A percentile compares a stretch with the other conserved stretches of the same genome.
Conservation (phyloP, 1,140 invertebrate genomes). For the Drosophila sp. region DNA sequence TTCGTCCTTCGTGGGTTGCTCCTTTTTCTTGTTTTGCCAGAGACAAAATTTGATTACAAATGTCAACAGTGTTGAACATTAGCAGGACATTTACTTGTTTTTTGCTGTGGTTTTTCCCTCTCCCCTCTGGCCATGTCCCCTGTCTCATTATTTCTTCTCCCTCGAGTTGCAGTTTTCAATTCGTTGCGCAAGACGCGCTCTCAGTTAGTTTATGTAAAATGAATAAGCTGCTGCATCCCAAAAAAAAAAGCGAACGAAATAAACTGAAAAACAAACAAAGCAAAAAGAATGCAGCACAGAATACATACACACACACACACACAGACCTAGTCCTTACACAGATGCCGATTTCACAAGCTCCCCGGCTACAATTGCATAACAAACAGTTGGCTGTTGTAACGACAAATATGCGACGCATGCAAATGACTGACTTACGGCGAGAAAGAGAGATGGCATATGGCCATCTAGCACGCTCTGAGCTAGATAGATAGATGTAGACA, state of each 20-base stretch:
- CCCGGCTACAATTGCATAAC: constrained; percentile 78
- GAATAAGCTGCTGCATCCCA: constrained; percentile 68
- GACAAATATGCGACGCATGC: constrained; percentile 81
- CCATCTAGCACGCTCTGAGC: neutral
- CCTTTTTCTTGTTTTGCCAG: constrained; percentile 52
- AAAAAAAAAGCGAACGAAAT: constrained; percentile 18
- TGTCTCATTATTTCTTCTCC: neutral
- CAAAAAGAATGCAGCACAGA: constrained; percentile 26
- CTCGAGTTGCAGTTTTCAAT: constrained; percentile 69
- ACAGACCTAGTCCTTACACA: constrained; percentile 21
- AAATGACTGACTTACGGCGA: constrained; percentile 76
- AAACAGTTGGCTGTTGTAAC: constrained; percentile 80
- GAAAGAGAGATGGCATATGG: constrained; percentile 51
- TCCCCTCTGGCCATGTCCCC: neutral
- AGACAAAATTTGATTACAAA: constrained; percentile 70
- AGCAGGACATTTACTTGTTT: constrained; percentile 8
- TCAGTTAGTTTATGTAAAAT: constrained; percentile 75
- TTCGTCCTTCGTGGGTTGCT: constrained; percentile 19
- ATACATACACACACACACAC: constrained; percentile 23
- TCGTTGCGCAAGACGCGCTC: constrained; percentile 73
- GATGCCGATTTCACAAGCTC: constrained; percentile 59
- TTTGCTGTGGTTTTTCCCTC: constrained; percentile 27
- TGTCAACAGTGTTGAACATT: constrained; percentile 51
- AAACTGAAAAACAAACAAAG: constrained; percentile 24
- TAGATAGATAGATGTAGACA: constrained; percentile 3